Evolutionary conservation across 2,797 vertebrate species (phyloP), one percentile per base, ranked within the genome.

Genomic region (Aplochiton taeniatus): DNA sequence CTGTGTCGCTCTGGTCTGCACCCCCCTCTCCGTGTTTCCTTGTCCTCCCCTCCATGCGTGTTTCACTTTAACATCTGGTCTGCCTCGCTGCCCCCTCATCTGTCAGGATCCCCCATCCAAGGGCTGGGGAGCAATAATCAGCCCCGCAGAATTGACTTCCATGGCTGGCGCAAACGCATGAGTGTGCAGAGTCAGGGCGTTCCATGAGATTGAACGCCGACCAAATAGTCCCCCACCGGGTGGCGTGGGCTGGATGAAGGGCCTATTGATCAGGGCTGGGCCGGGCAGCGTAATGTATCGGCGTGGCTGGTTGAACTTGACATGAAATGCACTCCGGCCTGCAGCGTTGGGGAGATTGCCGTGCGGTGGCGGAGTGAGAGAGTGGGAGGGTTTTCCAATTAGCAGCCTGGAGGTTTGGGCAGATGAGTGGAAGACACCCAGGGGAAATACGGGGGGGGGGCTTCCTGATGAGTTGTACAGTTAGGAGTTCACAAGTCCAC

Each of bases 21-120:
- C 81, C 81, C 59, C 78, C 75, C 80, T 82, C 76, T 88, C 82
- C 84, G 77, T 73, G 78, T 45, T 53, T 85, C 74, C 76, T 80
- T 87, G 77, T 86, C 77, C 73, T 64, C 81, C 69, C 16, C 48
- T 69, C 8, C 31, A 61, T 62, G 10, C 9, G 4, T 46, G 6
- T 19, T 17, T 46, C 17, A 11, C 18, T 11, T 11, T 41, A 50
- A 51, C 62, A 47, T 73, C 52, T 60, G 75, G 45, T 58, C 56
- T 65, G 69, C 69, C 57, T 56, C 16, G 56, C 9, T 64, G 57
- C 9, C 13, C 7, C 31, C 66, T 78, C 66, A 70, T 79, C 45
- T 65, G 68, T 73, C 55, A 75, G 43, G 64, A 31, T 70, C 49
- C 44, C 20, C 55, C 14, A 9, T 1, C 8, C 13, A 14, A 52